phyloP scores from a whole-genome alignment of 2,113 vertebrate genomes.

The Tupaia tana region DNA sequence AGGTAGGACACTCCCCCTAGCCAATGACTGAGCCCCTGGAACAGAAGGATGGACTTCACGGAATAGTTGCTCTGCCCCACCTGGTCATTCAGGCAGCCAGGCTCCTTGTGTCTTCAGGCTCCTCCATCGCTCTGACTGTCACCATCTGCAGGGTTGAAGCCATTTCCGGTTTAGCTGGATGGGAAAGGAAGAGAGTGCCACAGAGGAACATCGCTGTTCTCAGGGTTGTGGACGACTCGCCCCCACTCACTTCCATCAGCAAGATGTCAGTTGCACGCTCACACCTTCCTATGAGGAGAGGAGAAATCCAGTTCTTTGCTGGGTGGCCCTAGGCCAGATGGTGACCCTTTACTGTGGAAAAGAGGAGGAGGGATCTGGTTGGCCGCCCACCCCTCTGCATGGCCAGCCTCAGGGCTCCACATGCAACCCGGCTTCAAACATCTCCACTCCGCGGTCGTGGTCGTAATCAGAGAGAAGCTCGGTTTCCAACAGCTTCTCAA shows the following conservation, averaged over 20 bases:
- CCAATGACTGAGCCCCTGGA: neutral
- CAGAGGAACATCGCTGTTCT: fast-evolving
- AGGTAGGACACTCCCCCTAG: neutral
- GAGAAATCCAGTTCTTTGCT: neutral
- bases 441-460: neutral
- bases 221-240: fast-evolving
- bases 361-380: fast-evolving
- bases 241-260: fast-evolving
- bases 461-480: neutral
- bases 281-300: fast-evolving
- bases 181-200: neutral
- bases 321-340: neutral
- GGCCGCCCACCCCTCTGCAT: fast-evolving
- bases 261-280: neutral
- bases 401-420: fast-evolving
- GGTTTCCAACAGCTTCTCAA: neutral
- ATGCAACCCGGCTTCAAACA: neutral
- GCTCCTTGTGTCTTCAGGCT: neutral
- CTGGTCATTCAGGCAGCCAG: neutral
- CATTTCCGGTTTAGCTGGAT: no score
- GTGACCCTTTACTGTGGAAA: neutral
- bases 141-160: neutral
- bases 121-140: neutral
- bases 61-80: neutral
- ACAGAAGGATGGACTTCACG: neutral